Percentiles rank a stretch among this genome's conserved stretches.
These are phyloP conservation scores for Cryptops parisi DNA, from an alignment of 2,888 invertebrate species.

Conservation along the genomic window DNA sequence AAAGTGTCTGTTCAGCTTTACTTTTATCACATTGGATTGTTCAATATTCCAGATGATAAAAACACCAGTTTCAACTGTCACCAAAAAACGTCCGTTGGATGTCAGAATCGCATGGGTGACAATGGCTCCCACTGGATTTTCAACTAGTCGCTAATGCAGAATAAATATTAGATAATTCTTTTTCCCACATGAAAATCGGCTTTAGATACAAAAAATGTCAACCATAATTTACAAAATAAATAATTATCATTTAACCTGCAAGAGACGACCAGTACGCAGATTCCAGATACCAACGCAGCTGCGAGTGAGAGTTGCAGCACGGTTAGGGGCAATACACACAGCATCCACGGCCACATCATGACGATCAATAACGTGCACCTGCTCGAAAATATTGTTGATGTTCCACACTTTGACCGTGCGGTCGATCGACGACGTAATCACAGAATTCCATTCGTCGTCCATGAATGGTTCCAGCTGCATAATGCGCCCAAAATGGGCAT, in stretches of 20 bases:
- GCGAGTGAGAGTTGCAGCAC: conserved; percentile 84
- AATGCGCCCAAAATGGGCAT: conserved; percentile 93
- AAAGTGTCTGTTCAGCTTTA: background rate
- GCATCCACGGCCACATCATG: conserved; percentile 91
- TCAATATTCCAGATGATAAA: conserved; percentile 74
- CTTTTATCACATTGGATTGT: conserved; percentile 37
- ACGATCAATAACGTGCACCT: conserved; percentile 87
- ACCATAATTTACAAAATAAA: too few relatives aligned
- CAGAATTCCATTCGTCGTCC: conserved; percentile 71
- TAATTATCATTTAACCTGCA: too few relatives aligned
- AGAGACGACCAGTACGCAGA: conserved; percentile 64
- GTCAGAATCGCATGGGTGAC: conserved; percentile 86
- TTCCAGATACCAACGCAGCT: conserved; percentile 95
- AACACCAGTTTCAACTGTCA: conserved; percentile 84
- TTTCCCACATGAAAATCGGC: too few relatives aligned
- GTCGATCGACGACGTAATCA: conserved; percentile 94
- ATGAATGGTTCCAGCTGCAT: conserved; percentile 78
- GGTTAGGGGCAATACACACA: conserved; percentile 47
- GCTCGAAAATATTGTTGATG: conserved; percentile 95
- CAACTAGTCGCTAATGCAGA: conserved; percentile 75
- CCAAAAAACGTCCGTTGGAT: conserved; percentile 64
- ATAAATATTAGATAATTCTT: too few relatives aligned
- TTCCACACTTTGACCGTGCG: conserved; percentile 98
- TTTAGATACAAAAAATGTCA: too few relatives aligned
- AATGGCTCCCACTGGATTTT: conserved; percentile 82